Percentiles rank a stretch among this genome's conserved stretches.
Evolutionary conservation across 1,140 invertebrate genomes (phyloP).

Genomic region (Mesaphorura yosii): DNA sequence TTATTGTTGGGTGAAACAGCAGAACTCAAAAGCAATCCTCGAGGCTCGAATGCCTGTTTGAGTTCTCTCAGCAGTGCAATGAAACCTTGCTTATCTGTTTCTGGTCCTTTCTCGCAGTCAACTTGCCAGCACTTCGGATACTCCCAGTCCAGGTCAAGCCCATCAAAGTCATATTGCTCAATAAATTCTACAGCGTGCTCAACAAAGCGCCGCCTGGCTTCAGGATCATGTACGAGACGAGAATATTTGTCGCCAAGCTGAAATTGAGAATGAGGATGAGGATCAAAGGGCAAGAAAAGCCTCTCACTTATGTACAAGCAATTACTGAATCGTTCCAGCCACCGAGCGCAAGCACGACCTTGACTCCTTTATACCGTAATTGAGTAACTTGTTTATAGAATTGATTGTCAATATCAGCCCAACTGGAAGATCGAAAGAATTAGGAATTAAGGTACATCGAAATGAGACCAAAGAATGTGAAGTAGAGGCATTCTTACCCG

Average conservation of each 20-base stretch:
- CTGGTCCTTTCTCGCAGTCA: slow-evolving; percentile 46
- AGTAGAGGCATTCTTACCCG: too few species aligned
- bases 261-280: too few species aligned
- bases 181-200: slow-evolving; percentile 37
- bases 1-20: slow-evolving; percentile 48
- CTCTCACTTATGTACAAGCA: neutral
- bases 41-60: slow-evolving; percentile 56
- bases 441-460: too few species aligned
- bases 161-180: slow-evolving; percentile 38
- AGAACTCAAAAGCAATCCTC: slow-evolving; percentile 46
- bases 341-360: slow-evolving; percentile 42
- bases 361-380: slow-evolving; percentile 44
- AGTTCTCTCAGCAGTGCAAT: slow-evolving; percentile 59
- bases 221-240: slow-evolving; percentile 37
- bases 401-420: slow-evolving; percentile 41
- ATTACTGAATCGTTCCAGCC: slow-evolving; percentile 40
- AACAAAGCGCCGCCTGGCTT: slow-evolving; percentile 35
- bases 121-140: slow-evolving; percentile 56
- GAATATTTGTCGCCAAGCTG: slow-evolving; percentile 40
- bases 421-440: too few species aligned
- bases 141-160: slow-evolving; percentile 43
- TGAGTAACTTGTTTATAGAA: slow-evolving; percentile 53
- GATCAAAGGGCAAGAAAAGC: too few species aligned
- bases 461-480: too few species aligned
- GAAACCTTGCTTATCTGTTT: slow-evolving; percentile 50